Evolutionary conservation across 2,113 vertebrate species (phyloP).

Genomic region (Urocolius indicus): DNA sequence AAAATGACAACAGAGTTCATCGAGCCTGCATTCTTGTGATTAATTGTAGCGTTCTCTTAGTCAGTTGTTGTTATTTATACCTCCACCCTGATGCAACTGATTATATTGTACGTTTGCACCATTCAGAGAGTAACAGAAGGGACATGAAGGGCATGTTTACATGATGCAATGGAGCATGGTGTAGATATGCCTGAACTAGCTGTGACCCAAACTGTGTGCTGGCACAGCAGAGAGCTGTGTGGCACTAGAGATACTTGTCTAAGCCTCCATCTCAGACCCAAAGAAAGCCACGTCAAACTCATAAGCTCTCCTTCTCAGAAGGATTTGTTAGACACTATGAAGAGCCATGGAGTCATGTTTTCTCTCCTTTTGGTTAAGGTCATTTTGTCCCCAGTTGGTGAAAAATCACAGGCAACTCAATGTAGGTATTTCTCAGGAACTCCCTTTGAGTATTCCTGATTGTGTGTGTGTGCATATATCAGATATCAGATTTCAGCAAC

Average conservation of each 20-base stretch:
- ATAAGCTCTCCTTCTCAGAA: not conserved
- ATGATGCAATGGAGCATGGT: not conserved
- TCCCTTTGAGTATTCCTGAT: not conserved
- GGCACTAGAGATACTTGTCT: rapidly evolving
- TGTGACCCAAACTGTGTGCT: not conserved
- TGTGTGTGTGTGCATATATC: not conserved
- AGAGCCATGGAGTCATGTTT: not conserved
- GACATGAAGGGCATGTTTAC: not conserved
- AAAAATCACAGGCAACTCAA: not conserved
- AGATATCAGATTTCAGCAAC: not conserved
- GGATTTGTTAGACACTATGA: not conserved
- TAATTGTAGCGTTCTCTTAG: slow-evolving; percentile 31
- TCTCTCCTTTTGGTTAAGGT: not conserved
- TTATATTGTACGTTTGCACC: not conserved
- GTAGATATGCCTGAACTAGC: not conserved
- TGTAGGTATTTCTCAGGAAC: not conserved
- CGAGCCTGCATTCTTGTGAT: not conserved
- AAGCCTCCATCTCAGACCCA: not conserved
- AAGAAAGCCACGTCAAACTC: rapidly evolving
- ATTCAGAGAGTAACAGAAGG: not conserved
- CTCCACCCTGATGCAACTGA: not conserved
- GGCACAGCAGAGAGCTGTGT: not conserved
- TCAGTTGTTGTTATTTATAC: slow-evolving; percentile 57
- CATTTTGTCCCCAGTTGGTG: not conserved
- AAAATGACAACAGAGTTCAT: slow-evolving; percentile 44